A percentile compares a stretch with the other conserved stretches of the same genome.
Conservation (phyloP, 2,113 vertebrate genomes). For the Sylvia atricapilla region DNA sequence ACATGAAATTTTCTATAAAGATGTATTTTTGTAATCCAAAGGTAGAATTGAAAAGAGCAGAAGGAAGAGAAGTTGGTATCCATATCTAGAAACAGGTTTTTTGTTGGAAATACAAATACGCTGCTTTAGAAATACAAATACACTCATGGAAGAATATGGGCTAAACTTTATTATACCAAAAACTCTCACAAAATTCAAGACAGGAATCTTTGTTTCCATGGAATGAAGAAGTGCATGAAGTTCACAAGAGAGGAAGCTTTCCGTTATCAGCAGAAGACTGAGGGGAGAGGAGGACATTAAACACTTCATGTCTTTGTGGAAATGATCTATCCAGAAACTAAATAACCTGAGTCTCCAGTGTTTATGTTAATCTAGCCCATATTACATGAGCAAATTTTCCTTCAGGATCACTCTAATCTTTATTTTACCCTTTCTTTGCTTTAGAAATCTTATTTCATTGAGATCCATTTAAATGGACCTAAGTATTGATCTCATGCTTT, state of each 20-base stretch:
- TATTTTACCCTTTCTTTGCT: background rate
- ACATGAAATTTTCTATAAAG: background rate
- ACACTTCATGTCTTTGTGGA: background rate
- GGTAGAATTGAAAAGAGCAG: background rate
- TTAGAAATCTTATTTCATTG: background rate
- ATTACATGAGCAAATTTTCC: background rate
- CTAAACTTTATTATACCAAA: background rate
- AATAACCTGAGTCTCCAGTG: background rate
- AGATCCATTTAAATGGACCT: background rate
- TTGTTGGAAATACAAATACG: background rate
- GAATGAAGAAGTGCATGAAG: background rate
- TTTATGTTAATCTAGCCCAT: background rate
- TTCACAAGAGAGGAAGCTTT: background rate
- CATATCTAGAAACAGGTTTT: background rate
- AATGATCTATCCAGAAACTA: background rate
- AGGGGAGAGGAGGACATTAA: background rate
- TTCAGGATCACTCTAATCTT: background rate
- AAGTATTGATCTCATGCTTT: background rate
- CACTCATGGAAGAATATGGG: background rate
- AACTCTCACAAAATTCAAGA: background rate
- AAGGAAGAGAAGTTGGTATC: background rate
- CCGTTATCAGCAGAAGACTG: background rate
- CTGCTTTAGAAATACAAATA: background rate
- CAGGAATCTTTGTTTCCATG: background rate
- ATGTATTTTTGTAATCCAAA: background rate